These are phyloP conservation scores for Papilio polytes DNA, from an alignment of 1,140 invertebrate genomes.

Conservation along the genomic window DNA sequence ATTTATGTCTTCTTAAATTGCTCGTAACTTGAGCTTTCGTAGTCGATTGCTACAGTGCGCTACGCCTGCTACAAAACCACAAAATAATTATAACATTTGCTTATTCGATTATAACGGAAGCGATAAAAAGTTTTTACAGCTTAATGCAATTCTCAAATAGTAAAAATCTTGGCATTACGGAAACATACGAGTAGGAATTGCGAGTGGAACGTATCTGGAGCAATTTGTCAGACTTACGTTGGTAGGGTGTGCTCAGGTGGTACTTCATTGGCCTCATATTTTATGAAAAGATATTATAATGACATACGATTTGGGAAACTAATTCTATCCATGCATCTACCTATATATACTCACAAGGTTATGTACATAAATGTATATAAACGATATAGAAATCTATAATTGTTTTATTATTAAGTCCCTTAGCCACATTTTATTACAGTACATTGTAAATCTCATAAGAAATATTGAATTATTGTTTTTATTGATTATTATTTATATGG, in stretches of 20 bases:
- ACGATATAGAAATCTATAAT: no score
- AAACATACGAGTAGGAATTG: constrained; percentile 33
- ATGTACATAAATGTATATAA: background rate
- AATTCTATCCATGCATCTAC: background rate
- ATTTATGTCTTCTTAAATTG: background rate
- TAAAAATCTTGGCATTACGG: constrained; percentile 12
- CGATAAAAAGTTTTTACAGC: background rate
- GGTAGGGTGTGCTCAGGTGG: constrained; percentile 31
- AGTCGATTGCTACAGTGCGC: background rate
- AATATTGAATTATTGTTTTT: no score
- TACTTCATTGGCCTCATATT: constrained; percentile 33
- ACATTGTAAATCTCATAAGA: no score
- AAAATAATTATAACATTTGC: background rate
- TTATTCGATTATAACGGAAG: background rate
- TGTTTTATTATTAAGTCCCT: no score
- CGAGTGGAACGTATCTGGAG: constrained; percentile 32
- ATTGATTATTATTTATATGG: no score
- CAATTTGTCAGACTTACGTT: constrained; percentile 38
- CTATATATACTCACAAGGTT: background rate
- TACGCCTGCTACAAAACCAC: background rate
- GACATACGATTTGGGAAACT: constrained; percentile 29
- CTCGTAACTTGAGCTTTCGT: background rate
- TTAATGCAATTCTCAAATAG: constrained; percentile 22
- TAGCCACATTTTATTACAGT: no score
- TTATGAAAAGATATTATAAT: constrained; percentile 37